These are phyloP conservation scores for Lutjanus campechanus DNA, from an alignment of 2,797 vertebrate genomes.

Conservation along the genomic window DNA sequence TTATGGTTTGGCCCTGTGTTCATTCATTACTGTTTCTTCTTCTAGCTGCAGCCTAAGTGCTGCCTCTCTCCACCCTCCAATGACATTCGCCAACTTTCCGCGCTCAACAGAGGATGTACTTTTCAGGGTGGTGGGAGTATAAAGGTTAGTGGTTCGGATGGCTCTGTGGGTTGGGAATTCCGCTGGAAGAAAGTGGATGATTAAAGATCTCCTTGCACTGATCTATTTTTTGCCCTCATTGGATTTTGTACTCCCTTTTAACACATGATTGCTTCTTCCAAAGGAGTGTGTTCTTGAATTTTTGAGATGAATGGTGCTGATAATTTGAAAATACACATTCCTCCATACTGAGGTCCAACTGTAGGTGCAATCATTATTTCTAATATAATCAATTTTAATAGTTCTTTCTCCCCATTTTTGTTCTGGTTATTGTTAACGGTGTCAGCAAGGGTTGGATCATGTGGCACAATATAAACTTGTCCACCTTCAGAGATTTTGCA, in stretches of 20 bases:
- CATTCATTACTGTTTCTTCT: constrained; percentile 30
- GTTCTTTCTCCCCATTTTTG: not conserved
- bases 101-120: constrained; percentile 23
- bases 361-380: not conserved
- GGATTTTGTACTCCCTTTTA: not conserved
- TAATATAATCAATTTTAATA: not conserved
- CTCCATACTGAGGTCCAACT: not conserved
- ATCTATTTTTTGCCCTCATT: constrained; percentile 25
- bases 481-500: not conserved
- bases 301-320: not conserved
- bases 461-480: not conserved
- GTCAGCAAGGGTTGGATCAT: too few relatives aligned
- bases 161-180: constrained; percentile 3
- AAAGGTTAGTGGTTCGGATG: constrained; percentile 25
- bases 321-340: not conserved
- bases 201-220: constrained; percentile 26
- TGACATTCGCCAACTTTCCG: constrained; percentile 39
- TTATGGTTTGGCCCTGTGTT: constrained; percentile 35
- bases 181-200: constrained; percentile 15
- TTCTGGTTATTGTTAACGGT: not conserved
- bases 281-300: not conserved
- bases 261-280: not conserved
- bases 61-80: constrained; percentile 22
- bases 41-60: constrained; percentile 28
- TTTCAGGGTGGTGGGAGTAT: constrained; percentile 26